These are phyloP conservation scores for Acanthopleura granulata DNA, from an alignment of 2,888 invertebrate species.

Conservation along the genomic window DNA sequence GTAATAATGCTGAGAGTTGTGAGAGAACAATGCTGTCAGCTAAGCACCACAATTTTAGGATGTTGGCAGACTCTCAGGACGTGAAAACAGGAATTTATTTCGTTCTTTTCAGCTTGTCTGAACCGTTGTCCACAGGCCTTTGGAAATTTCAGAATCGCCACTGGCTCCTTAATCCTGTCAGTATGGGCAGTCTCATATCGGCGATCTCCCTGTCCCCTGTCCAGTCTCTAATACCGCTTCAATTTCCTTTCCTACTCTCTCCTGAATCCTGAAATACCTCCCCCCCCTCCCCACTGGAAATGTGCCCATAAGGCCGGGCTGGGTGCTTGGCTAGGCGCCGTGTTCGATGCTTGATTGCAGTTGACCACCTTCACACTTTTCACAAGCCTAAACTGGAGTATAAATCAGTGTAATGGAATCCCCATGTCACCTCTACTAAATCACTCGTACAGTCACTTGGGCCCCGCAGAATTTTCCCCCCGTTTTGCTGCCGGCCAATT, in stretches of 20 bases:
- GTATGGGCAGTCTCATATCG: neutral
- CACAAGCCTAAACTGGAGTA: neutral
- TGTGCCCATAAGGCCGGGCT: neutral
- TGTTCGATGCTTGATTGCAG: neutral
- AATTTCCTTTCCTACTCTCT: neutral
- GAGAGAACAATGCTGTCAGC: no score
- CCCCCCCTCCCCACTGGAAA: neutral
- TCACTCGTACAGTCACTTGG: neutral
- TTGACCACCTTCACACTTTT: constrained; percentile 2
- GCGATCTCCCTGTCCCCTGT: neutral
- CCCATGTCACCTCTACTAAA: constrained; percentile 2
- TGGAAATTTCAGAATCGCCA: neutral
- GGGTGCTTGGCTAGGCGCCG: neutral
- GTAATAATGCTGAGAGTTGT: no score
- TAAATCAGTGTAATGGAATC: constrained; percentile 18
- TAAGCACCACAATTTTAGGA: no score
- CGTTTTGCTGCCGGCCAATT: constrained; percentile 1
- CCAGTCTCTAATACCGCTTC: neutral
- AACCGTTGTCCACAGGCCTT: neutral
- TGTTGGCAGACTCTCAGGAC: no score
- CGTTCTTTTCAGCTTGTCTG: no score
- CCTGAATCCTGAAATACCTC: neutral
- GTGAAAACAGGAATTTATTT: neutral
- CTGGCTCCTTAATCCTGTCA: neutral
- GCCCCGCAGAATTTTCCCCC: neutral